Evolutionary conservation across 1,140 invertebrate species (phyloP).

Genomic region (Ceratina australensis): DNA sequence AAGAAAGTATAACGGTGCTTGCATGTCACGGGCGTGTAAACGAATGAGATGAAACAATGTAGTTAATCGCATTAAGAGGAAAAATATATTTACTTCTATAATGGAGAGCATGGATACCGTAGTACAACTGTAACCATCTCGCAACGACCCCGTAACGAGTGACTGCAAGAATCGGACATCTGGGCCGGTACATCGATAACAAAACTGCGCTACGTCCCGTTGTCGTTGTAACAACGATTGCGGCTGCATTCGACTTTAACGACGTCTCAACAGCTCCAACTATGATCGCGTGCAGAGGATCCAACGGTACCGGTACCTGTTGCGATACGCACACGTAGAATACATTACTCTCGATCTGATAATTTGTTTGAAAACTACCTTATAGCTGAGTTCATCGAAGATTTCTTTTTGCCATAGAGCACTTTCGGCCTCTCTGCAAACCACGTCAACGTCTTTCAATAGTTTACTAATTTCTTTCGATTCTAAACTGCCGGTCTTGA

Average conservation of each 20-base stretch:
- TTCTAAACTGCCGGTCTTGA: constrained; percentile 88
- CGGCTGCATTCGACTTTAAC: constrained; percentile 87
- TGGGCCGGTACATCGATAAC: constrained; percentile 89
- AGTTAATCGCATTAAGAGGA: no score
- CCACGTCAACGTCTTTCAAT: constrained; percentile 84
- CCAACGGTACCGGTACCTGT: constrained; percentile 81
- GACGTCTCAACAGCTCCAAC: constrained; percentile 92
- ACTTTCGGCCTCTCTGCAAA: constrained; percentile 91
- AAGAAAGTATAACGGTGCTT: no score
- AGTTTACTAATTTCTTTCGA: constrained; percentile 85
- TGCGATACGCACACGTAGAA: background rate
- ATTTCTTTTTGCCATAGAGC: constrained; percentile 89
- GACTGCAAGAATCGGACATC: constrained; percentile 91
- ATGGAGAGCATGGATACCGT: constrained; percentile 82
- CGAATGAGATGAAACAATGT: no score
- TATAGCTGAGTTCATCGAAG: constrained; percentile 87
- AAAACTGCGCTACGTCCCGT: constrained; percentile 88
- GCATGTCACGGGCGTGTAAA: no score
- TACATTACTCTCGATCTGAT: no score
- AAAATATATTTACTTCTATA: constrained; percentile 79
- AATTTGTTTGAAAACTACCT: constrained; percentile 68
- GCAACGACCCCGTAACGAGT: constrained; percentile 87
- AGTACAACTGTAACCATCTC: constrained; percentile 87
- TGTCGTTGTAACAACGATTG: constrained; percentile 92
- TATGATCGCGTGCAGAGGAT: constrained; percentile 87